Conservation (phyloP, 2,888 invertebrate genomes). For the Suillia variegata region DNA sequence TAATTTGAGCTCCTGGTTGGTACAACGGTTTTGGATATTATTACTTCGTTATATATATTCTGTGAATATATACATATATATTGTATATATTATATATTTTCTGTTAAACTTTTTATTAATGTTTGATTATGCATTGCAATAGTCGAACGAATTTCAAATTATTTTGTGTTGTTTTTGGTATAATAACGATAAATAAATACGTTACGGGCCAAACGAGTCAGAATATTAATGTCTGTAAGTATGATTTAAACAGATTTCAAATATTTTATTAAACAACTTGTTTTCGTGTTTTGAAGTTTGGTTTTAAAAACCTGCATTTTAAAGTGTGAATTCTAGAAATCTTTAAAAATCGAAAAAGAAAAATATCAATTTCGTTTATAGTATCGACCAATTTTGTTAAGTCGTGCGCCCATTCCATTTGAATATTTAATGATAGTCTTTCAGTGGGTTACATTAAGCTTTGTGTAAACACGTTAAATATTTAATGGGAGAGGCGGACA, state of each 20-base stretch:
- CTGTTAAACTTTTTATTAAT: not conserved
- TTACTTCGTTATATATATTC: not conserved
- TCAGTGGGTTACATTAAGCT: too few species aligned
- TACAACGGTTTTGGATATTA: slow-evolving; percentile 6
- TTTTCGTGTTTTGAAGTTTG: too few species aligned
- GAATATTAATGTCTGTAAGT: slow-evolving; percentile 77
- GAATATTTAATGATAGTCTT: too few species aligned
- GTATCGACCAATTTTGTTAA: too few species aligned
- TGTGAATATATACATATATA: not conserved
- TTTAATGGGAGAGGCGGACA: too few species aligned
- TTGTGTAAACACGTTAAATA: too few species aligned
- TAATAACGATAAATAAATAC: slow-evolving; percentile 20
- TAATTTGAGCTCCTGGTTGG: not conserved
- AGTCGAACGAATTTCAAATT: slow-evolving; percentile 17
- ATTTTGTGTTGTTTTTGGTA: slow-evolving; percentile 28
- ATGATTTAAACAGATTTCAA: not conserved
- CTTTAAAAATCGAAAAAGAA: too few species aligned
- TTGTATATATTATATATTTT: not conserved
- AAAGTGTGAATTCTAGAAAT: too few species aligned
- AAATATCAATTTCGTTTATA: too few species aligned
- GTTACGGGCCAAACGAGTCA: slow-evolving; percentile 68
- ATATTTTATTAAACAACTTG: too few species aligned
- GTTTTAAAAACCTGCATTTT: too few species aligned
- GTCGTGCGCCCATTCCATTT: too few species aligned
- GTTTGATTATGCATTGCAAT: slow-evolving; percentile 21